phyloP scores from a whole-genome alignment of 2,797 vertebrate species.

The Epinephelus awoara region DNA sequence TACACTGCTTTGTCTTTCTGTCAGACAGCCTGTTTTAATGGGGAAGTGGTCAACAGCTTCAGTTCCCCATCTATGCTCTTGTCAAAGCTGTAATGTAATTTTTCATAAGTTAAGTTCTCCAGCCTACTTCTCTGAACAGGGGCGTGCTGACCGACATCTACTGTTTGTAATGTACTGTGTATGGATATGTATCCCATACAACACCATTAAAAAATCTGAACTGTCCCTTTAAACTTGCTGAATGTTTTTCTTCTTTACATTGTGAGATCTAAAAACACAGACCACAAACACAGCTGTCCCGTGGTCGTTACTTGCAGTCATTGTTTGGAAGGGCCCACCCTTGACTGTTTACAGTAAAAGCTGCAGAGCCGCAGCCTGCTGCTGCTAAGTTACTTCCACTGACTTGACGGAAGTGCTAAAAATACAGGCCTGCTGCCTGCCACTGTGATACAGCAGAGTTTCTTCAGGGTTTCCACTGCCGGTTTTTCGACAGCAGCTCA shows the following conservation, averaged over 20 bases:
- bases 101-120: too few species aligned
- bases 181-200: too few species aligned
- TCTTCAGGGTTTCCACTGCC: constrained; percentile 13
- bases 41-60: too few species aligned
- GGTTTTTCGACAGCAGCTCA: not conserved
- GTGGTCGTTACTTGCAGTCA: not conserved
- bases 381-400: not conserved
- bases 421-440: constrained; percentile 29
- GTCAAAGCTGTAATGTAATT: too few species aligned
- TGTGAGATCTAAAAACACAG: not conserved
- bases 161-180: too few species aligned
- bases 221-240: too few species aligned
- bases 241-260: not conserved
- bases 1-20: too few species aligned
- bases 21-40: too few species aligned
- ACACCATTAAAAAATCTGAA: too few species aligned
- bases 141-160: too few species aligned
- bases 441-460: not conserved
- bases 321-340: not conserved
- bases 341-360: constrained; percentile 21
- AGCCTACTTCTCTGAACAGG: too few species aligned
- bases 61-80: too few species aligned
- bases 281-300: constrained; percentile 28
- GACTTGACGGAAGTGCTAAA: constrained; percentile 56
- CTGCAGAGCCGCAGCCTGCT: not conserved